Conservation (phyloP, 2,888 invertebrate genomes). For the Spisula subtruncata region DNA sequence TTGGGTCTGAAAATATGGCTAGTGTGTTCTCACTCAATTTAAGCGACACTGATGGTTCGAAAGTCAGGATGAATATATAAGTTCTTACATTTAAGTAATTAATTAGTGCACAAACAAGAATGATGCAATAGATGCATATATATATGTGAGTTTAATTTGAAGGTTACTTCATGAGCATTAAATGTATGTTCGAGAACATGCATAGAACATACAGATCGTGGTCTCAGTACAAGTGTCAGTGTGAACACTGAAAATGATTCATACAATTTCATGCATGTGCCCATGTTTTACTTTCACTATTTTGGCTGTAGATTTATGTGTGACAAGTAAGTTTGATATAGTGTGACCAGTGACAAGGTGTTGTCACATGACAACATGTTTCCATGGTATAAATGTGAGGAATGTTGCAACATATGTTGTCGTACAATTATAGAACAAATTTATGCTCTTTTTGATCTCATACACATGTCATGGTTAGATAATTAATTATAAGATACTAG, state of each 20-base stretch:
- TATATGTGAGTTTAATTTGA: neutral
- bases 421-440: neutral
- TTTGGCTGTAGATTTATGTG: neutral
- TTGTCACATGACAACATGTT: neutral
- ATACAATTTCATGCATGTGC: neutral
- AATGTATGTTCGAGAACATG: neutral
- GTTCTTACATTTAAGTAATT: too few species aligned
- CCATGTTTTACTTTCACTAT: neutral
- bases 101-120: neutral
- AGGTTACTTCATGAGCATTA: neutral
- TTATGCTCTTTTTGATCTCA: too few species aligned
- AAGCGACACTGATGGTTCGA: neutral
- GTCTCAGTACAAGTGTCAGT: neutral
- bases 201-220: neutral
- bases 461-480: too few species aligned
- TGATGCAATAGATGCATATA: neutral
- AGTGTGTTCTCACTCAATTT: neutral
- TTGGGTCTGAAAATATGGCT: neutral
- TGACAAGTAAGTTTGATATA: constrained; percentile 6
- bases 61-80: neutral
- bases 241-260: constrained; percentile 10
- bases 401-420: constrained; percentile 15
- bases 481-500: too few species aligned
- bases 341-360: neutral
- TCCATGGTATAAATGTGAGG: neutral